Evolutionary conservation across 1,140 invertebrate species (phyloP).

Genomic region (Drosophila kurseongensis): DNA sequence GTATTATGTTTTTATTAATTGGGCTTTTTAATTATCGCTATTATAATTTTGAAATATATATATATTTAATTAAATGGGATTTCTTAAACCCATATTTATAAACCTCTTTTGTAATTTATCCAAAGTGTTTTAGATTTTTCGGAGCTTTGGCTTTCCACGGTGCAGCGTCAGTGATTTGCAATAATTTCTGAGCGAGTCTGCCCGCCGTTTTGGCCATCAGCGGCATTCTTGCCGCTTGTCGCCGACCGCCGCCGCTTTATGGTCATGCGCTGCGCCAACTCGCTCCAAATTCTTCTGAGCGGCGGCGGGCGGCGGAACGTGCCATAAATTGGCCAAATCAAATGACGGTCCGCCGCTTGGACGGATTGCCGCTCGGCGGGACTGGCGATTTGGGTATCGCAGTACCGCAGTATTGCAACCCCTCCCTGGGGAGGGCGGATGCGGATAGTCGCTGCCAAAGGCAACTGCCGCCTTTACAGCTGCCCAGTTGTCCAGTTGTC

Average conservation of each 20-base stretch:
- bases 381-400: constrained; percentile 58
- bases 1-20: no score
- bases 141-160: constrained; percentile 1
- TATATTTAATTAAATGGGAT: no score
- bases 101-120: no score
- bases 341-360: constrained; percentile 49
- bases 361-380: constrained; percentile 59
- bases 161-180: constrained; percentile 47
- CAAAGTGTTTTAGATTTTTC: no score
- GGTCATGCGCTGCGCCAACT: constrained; percentile 69
- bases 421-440: constrained; percentile 18
- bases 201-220: constrained; percentile 61
- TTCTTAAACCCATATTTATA: no score
- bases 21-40: no score
- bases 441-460: constrained; percentile 15
- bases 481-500: not conserved
- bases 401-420: not conserved
- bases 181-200: constrained; percentile 65
- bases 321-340: constrained; percentile 83
- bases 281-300: constrained; percentile 72
- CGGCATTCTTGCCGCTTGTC: constrained; percentile 69
- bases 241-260: constrained; percentile 63
- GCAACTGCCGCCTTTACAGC: constrained; percentile 2
- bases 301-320: constrained; percentile 64
- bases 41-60: no score